Evolutionary conservation across 2,113 vertebrate genomes (phyloP).

Genomic region (Tauraco erythrolophus): DNA sequence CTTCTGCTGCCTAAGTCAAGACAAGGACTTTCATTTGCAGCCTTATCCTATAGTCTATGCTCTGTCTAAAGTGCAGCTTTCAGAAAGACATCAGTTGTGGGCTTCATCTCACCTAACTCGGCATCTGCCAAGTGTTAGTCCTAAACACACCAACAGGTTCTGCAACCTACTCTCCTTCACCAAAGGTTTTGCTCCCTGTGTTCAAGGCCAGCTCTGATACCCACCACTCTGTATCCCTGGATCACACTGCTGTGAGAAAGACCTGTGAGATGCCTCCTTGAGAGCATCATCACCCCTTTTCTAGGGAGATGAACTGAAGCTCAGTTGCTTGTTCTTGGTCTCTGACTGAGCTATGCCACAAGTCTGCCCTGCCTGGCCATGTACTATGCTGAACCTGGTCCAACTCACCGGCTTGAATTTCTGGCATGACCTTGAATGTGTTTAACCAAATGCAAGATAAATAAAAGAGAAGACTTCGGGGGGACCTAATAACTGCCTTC

Average conservation of each 20-base stretch:
- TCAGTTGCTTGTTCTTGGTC: neutral
- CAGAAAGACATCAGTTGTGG: neutral
- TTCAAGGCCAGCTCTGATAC: neutral
- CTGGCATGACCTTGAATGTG: no score
- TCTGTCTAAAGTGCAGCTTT: neutral
- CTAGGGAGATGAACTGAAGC: neutral
- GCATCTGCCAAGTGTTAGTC: neutral
- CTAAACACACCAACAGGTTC: neutral
- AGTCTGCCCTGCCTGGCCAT: neutral
- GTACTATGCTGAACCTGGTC: neutral
- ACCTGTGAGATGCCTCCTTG: neutral
- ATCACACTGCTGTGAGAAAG: neutral
- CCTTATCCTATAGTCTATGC: neutral
- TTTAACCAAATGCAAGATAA: neutral
- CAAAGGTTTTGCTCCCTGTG: rapidly evolving
- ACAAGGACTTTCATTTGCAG: neutral
- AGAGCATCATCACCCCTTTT: neutral
- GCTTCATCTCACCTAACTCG: neutral
- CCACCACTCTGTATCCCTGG: neutral
- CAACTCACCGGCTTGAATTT: neutral
- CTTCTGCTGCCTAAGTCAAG: neutral
- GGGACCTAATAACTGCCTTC: no score
- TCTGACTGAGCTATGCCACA: neutral
- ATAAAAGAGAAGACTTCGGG: no score
- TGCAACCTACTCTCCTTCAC: neutral